Evolutionary conservation across 2,888 invertebrate species (phyloP).

Genomic region (Cephus sareptanus): DNA sequence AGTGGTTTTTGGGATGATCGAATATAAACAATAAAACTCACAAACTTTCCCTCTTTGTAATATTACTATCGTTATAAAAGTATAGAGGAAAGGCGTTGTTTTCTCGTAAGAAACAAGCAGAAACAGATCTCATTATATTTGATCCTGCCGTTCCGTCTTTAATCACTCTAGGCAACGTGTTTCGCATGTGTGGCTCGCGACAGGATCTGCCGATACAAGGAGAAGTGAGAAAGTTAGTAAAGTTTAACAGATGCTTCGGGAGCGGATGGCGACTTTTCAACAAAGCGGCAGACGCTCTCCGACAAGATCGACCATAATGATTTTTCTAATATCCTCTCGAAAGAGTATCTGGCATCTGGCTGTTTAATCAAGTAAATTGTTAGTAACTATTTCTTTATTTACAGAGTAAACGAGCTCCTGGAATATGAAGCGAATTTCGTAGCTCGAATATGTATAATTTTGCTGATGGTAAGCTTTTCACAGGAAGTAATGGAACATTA

Average conservation of each 20-base stretch:
- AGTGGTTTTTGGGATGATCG: no score
- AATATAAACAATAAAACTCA: no score
- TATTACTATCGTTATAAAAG: no score
- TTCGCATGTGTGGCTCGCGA: not conserved
- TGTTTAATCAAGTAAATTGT: not conserved
- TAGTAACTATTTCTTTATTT: not conserved
- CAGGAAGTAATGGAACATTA: constrained; percentile 59
- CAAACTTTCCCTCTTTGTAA: no score
- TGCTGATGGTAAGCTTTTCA: constrained; percentile 8
- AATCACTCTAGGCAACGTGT: not conserved
- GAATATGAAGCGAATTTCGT: not conserved
- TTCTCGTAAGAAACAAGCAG: not conserved
- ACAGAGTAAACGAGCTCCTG: not conserved
- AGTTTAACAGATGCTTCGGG: not conserved
- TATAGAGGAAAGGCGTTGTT: not conserved
- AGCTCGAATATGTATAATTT: not conserved
- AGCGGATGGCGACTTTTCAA: not conserved
- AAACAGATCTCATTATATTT: not conserved
- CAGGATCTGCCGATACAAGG: not conserved
- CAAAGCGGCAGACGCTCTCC: not conserved
- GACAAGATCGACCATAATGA: not conserved
- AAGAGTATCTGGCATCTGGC: not conserved
- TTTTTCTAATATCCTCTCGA: not conserved
- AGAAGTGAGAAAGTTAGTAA: not conserved
- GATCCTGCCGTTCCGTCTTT: not conserved